Evolutionary conservation across 2,888 invertebrate genomes (phyloP).

Genomic region (Crematogaster levior): DNA sequence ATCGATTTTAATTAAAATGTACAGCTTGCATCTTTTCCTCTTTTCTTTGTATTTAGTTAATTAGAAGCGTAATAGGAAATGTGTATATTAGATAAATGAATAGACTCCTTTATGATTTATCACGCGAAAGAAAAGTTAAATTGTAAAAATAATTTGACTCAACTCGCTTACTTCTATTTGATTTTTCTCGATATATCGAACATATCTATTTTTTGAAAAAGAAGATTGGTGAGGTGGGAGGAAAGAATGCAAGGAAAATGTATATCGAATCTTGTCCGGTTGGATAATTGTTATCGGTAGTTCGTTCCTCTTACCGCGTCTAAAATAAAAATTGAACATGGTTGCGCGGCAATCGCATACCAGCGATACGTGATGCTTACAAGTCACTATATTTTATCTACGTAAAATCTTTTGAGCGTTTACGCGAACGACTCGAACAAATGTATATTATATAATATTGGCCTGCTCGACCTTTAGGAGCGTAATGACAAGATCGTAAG

Average conservation of each 20-base stretch:
- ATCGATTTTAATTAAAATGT: conserved; percentile 21
- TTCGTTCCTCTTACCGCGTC: conserved; percentile 69
- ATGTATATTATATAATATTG: conserved; percentile 70
- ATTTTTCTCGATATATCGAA: background rate
- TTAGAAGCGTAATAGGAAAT: background rate
- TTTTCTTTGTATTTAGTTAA: conserved; percentile 11
- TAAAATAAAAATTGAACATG: conserved; percentile 50
- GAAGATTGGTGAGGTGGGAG: background rate
- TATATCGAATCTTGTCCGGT: conserved; percentile 33
- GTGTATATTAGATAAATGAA: background rate
- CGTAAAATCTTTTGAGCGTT: conserved; percentile 37
- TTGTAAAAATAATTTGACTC: conserved; percentile 13
- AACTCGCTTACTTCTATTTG: background rate
- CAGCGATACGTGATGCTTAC: conserved; percentile 6
- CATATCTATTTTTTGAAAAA: conserved; percentile 31
- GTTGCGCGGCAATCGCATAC: conserved; percentile 1
- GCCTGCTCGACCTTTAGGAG: conserved; percentile 68
- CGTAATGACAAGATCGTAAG: conserved; percentile 73
- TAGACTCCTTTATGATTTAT: conserved; percentile 4
- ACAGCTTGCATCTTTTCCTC: conserved; percentile 8
- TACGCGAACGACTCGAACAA: conserved; percentile 41
- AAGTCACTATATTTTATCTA: conserved; percentile 69
- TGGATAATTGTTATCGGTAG: conserved; percentile 63
- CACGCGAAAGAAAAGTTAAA: background rate
- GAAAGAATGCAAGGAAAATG: background rate